These are phyloP conservation scores for Heptranchias perlo DNA, from an alignment of 2,113 vertebrate species.

Conservation along the genomic window DNA sequence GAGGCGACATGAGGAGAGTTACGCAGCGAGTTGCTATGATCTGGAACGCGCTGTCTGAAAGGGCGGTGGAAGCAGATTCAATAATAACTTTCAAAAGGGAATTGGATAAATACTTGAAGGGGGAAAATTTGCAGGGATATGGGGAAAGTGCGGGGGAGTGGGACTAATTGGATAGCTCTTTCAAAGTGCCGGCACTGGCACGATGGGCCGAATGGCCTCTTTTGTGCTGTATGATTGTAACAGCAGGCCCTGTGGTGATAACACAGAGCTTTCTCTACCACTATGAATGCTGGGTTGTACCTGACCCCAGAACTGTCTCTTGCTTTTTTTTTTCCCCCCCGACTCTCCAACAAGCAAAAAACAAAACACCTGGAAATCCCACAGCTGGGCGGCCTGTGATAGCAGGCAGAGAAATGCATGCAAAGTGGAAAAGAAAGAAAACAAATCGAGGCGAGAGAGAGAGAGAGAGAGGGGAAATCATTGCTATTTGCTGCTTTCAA, in stretches of 20 bases:
- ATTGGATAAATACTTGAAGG: background rate
- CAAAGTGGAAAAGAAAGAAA: background rate
- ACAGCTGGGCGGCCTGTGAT: background rate
- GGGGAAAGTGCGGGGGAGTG: too few species aligned
- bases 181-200: too few species aligned
- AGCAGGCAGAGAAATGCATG: background rate
- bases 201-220: too few species aligned
- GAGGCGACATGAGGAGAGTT: background rate
- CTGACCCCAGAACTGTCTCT: background rate
- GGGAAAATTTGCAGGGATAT: too few species aligned
- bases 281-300: background rate
- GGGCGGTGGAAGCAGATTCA: background rate
- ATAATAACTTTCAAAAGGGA: background rate
- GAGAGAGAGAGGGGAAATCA: background rate
- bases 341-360: background rate
- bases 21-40: background rate
- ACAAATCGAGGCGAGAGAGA: background rate
- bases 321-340: background rate
- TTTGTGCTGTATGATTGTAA: background rate
- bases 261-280: background rate
- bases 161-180: too few species aligned
- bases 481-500: background rate
- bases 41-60: background rate
- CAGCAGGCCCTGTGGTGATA: background rate
- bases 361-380: background rate